phyloP scores from a whole-genome alignment of 1,140 invertebrate species.

The Oreohelix idahoensis region DNA sequence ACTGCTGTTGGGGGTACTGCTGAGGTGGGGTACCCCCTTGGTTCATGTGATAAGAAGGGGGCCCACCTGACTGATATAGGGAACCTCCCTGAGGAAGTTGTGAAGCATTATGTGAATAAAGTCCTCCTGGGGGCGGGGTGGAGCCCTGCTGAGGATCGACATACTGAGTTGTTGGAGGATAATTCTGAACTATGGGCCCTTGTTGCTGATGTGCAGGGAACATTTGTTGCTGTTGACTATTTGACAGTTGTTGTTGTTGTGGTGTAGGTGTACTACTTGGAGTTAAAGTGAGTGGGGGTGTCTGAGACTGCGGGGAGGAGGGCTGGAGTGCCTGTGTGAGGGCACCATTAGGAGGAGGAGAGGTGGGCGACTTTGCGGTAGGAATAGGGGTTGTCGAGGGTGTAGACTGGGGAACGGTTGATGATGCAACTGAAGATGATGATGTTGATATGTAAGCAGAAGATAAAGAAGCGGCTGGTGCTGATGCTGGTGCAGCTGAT shows the following conservation, averaged over 20 bases:
- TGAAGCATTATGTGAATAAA: neutral
- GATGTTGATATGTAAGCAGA: constrained; percentile 10
- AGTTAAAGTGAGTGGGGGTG: constrained; percentile 13
- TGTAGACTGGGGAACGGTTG: constrained; percentile 19
- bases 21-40: constrained; percentile 14
- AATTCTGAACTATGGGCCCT: constrained; percentile 9
- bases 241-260: neutral
- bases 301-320: constrained; percentile 15
- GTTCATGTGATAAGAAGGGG: constrained; percentile 9
- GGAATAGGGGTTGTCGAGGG: constrained; percentile 27
- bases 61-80: neutral
- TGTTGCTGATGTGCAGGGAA: neutral
- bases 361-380: neutral
- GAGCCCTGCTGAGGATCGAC: neutral
- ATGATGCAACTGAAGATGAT: constrained; percentile 5
- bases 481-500: constrained; percentile 19
- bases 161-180: constrained; percentile 7
- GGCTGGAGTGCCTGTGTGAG: constrained; percentile 9
- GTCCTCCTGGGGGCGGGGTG: constrained; percentile 2
- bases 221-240: neutral
- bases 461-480: constrained; percentile 28
- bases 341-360: constrained; percentile 1
- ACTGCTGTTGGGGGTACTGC: constrained; percentile 5
- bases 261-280: constrained; percentile 30
- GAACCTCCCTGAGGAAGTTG: neutral